These are phyloP conservation scores for Margarornis squamiger DNA, from an alignment of 2,797 vertebrate genomes.

Conservation along the genomic window DNA sequence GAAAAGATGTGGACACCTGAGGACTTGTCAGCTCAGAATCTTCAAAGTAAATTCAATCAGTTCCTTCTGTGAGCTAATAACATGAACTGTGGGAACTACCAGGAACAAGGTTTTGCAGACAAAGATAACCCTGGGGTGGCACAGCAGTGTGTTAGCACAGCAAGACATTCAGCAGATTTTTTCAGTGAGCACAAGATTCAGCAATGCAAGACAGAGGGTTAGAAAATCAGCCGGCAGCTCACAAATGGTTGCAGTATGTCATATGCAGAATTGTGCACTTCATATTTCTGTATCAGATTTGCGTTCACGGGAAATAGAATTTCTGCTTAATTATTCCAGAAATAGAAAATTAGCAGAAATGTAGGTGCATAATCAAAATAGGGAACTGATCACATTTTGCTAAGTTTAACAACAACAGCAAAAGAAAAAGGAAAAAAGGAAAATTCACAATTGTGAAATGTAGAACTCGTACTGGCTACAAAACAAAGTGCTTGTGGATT, in stretches of 20 bases:
- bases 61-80: constrained; percentile 36
- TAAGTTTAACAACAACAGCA: not conserved
- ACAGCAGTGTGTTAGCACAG: not conserved
- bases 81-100: constrained; percentile 4
- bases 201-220: not conserved
- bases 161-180: not conserved
- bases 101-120: not conserved
- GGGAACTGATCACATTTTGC: not conserved
- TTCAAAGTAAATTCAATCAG: constrained; percentile 22
- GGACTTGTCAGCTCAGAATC: constrained; percentile 9
- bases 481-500: not conserved
- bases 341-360: not conserved
- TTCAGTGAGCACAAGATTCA: not conserved
- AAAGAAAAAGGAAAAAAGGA: no score
- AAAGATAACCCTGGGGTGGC: not conserved
- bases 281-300: not conserved
- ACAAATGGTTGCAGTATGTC: not conserved
- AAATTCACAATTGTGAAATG: not conserved
- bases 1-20: not conserved
- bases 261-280: not conserved
- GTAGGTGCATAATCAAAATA: not conserved
- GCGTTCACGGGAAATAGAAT: not conserved
- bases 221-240: not conserved
- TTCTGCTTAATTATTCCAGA: not conserved
- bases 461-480: not conserved